phyloP scores from a whole-genome alignment of 2,113 vertebrate genomes.

The Chunga burmeisteri region DNA sequence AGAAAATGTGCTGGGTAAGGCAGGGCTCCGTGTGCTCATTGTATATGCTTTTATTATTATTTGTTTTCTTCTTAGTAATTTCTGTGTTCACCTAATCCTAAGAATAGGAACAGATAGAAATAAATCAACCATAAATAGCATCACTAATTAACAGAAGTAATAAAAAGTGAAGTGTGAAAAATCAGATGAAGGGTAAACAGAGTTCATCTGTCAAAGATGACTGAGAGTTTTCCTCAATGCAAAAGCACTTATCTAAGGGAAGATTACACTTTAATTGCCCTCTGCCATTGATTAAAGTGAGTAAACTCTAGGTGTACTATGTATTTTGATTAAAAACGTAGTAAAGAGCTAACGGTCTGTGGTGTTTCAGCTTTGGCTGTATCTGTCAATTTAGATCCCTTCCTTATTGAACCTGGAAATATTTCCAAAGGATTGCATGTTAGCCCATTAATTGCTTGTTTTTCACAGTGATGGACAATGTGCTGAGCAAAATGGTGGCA shows the following conservation, averaged over 20 bases:
- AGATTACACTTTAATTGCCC: constrained; percentile 43
- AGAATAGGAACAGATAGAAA: not conserved
- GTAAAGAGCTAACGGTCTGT: not conserved
- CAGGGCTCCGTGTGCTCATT: not conserved
- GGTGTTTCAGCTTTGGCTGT: not conserved
- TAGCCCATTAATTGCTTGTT: not conserved
- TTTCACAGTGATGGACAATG: not conserved
- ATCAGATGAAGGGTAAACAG: not conserved
- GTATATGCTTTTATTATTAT: not conserved
- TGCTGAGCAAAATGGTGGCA: not conserved
- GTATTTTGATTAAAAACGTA: not conserved
- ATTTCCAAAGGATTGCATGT: not conserved
- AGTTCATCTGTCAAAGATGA: not conserved
- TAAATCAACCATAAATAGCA: not conserved
- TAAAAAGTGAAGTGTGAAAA: not conserved
- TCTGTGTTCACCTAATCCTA: not conserved
- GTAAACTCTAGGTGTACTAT: not conserved
- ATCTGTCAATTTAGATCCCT: not conserved
- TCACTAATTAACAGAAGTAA: constrained; percentile 24
- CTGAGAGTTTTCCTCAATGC: not conserved
- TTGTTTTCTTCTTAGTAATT: not conserved
- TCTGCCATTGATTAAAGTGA: not conserved
- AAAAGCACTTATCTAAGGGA: constrained; percentile 6
- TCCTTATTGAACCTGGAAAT: not conserved
- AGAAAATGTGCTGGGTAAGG: not conserved